Evolutionary conservation across 1,140 invertebrate genomes (phyloP).

Genomic region (Cecropterus lyciades): DNA sequence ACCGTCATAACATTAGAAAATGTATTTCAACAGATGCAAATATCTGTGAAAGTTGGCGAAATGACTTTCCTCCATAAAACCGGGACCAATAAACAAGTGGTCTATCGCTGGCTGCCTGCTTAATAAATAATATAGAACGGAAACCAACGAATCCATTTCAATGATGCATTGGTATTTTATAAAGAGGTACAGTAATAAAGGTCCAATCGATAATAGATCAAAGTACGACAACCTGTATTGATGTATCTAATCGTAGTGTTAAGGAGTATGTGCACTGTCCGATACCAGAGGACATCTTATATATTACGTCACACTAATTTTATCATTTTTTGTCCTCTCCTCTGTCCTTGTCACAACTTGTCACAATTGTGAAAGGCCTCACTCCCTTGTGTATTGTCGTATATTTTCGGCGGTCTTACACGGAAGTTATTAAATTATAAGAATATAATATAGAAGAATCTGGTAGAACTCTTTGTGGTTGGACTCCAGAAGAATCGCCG

Average conservation of each 20-base stretch:
- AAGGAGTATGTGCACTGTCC: constrained; percentile 1
- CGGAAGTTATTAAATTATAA: too few relatives aligned
- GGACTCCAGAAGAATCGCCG: too few relatives aligned
- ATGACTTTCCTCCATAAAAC: constrained; percentile 11
- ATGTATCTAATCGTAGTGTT: constrained; percentile 2
- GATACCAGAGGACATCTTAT: too few relatives aligned
- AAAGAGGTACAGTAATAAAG: constrained; percentile 13
- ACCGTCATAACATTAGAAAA: not conserved
- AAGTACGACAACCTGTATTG: constrained; percentile 20
- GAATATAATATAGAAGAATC: too few relatives aligned
- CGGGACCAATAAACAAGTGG: constrained; percentile 16
- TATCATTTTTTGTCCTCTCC: too few relatives aligned
- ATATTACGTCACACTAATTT: too few relatives aligned
- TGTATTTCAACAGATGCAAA: constrained; percentile 3
- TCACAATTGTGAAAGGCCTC: too few relatives aligned
- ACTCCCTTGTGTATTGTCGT: too few relatives aligned
- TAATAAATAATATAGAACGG: constrained; percentile 18
- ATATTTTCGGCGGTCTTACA: too few relatives aligned
- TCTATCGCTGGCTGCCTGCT: not conserved
- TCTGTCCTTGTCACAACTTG: too few relatives aligned
- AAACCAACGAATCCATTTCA: constrained; percentile 18
- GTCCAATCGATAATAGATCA: constrained; percentile 27
- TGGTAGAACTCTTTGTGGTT: too few relatives aligned
- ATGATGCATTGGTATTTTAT: constrained; percentile 15
- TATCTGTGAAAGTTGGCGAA: constrained; percentile 12